Evolutionary conservation across 2,888 invertebrate species (phyloP), one percentile per base, ranked within the genome.

Genomic region (Apeira syringaria): DNA sequence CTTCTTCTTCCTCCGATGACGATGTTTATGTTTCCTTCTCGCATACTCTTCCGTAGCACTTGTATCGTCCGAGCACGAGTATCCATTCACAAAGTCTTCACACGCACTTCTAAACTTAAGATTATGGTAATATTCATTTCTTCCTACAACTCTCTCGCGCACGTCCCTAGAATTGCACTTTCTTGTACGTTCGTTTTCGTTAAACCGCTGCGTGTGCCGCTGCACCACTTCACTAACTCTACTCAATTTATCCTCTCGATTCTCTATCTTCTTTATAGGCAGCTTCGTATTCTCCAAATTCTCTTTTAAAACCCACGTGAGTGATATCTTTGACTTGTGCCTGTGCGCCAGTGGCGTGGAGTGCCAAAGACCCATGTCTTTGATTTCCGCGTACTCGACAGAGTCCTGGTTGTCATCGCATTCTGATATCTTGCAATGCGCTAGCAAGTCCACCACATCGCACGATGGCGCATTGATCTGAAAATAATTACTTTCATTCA

Each of bases 241-340:
- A 40, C 53, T 69, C 39, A 66, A 50, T 34, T 47, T 53, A n/a
- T 72, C 71, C 11, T 73, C 71, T 8, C 68, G 58, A 10, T 69
- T 77, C 6, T 75, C 74, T 11, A 46, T 46, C 18, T 35, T 46
- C 31, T 46, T 46, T 2, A 40, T 9, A 5, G 71, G 64, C 7
- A 68, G 44, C 54, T 79, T 83, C 11, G 69, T 59, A 28, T 74
- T 87, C 18, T 91, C 91, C 32, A 91, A 86, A 59, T 93, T 92
- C 54, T 93, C 93, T 64, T 93, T 92, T 25, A 95, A 82, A 41
- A 95, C 94, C 94, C 95, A 95, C 36, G 94, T 94, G 41, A 95
- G 87, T 41, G 94, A 94, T 76, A 94, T 92, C 78, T 94, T 94
- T 52, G 94, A 89, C 57, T 88, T 87, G 60, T 88, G 88, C 12